Conservation (phyloP, 2,888 invertebrate species). For the Chaetogeoica ovagalla region DNA sequence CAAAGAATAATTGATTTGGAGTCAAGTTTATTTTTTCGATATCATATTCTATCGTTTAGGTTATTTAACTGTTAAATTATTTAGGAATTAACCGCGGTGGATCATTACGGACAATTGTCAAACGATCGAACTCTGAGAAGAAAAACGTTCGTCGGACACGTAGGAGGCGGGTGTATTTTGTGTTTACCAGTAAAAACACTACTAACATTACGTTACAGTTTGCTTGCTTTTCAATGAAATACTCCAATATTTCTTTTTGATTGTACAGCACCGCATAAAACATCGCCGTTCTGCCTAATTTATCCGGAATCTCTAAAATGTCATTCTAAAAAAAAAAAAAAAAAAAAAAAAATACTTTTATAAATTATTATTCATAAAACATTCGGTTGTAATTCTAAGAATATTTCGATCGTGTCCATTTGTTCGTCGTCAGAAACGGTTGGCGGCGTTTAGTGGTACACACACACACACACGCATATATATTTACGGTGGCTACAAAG, state of each 20-base stretch:
- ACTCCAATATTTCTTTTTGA: constrained; percentile 63
- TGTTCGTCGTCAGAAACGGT: neutral
- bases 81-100: too few relatives aligned
- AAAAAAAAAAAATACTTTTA: neutral
- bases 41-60: too few relatives aligned
- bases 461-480: neutral
- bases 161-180: too few relatives aligned
- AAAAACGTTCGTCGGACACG: too few relatives aligned
- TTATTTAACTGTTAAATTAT: too few relatives aligned
- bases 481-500: constrained; percentile 22
- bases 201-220: constrained; percentile 62
- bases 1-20: too few relatives aligned
- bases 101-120: too few relatives aligned
- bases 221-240: constrained; percentile 65
- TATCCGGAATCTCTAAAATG: constrained; percentile 54
- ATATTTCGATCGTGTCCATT: constrained; percentile 24
- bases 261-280: constrained; percentile 67
- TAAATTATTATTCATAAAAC: constrained; percentile 22
- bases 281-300: constrained; percentile 65
- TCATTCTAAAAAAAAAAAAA: constrained; percentile 50
- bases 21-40: too few relatives aligned
- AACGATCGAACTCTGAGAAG: too few relatives aligned
- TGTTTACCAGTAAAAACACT: neutral
- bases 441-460: constrained; percentile 4
- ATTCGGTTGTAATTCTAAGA: constrained; percentile 41